Evolutionary conservation across 2,113 vertebrate genomes (phyloP), one percentile per base, ranked within the genome.

Genomic region (Cinclus mexicanus): DNA sequence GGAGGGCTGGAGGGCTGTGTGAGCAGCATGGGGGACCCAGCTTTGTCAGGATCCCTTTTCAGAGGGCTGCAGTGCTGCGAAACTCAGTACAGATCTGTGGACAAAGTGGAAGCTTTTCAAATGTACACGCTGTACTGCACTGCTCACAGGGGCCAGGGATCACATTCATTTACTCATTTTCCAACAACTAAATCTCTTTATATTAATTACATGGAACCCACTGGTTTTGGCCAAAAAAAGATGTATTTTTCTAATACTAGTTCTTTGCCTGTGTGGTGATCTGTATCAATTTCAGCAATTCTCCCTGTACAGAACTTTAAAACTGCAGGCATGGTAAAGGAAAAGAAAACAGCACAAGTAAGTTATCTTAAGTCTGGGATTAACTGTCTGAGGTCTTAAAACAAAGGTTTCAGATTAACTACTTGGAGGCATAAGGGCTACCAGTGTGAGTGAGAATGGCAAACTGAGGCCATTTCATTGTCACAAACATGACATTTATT

Each of bases 21-120:
- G 71, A 75, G 90, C 47, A 20, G 67, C 35, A 11, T 9, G 60
- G 6, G 49, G 85, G 42, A 93, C 59, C 67, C 84, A 57, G 93
- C 93, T 95, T 95, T 95, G 95, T 95, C 25, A 84, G 77, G 71
- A 69, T 79, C 50, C 33, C 92, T 93, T 95, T 95, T 96, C 87
- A 95, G 90, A 87, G 15, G 42, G 28, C 67, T 61, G 81, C 42
- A 41, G 53, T 0, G 3, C 85, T 77, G 50, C 25, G 78, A 65
- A 86, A 74, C 85, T 80, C 88, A 42, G 52, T 6, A 4, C 71
- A 80, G 84, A 72, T 52, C 74, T 46, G 78, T 3, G 3, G 84
- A 93, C 74, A 79, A 67, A 83, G 85, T 68, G 76, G 85, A 93
- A 88, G 83, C 67, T 93, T 92, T 94, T 96, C 90, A 88, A 93